Evolutionary conservation across 92 coral and sea anemone genomes (phyloP), one percentile per base, ranked within the genome.

Genomic region (Porites evermanni): DNA sequence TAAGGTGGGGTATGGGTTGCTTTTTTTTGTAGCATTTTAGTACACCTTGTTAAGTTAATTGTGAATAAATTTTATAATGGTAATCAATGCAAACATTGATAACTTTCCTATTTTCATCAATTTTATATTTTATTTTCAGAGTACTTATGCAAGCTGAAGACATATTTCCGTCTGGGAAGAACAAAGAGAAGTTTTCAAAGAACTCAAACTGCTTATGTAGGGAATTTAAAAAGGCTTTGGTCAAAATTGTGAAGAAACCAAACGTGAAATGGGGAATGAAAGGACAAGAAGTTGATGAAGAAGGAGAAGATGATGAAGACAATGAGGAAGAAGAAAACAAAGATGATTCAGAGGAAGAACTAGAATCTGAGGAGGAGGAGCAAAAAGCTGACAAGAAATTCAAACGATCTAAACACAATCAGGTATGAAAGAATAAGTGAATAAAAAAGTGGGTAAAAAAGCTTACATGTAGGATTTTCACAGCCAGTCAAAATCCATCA

Each of bases 101-200:
- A 13, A 54, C 60, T 54, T 54, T 54, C 60, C 13, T 54, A 9
- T 54, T 13, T 54, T 54, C 10, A 54, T 54, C 12, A 54, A 9
- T 54, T 6, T 54, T 29, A 26, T 26, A 26, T 26, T 29, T 29
- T 29, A 1, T 78, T 73, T 70, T 29, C 63, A 97, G 99, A 71
- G 99, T 98, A 21, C 90, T 97, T 65, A 97, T 97, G 99, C 97
- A 76, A 64, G 91, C 93, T 9, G 93, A 91, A 81, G 99, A 97
- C 85, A 86, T 97, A 10, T 97, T 87, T 85, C 95, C 93, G 0
- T 97, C 95, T 81, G 94, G 92, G 74, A 91, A 95, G 19, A 76
- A 93, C 87, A 97, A 95, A 79, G 75, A 85, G 1, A 97, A 93
- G 67, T 97, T 71, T 86, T 88, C 88, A 4, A 92, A 92, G 56